phyloP scores from a whole-genome alignment of 37 sponge, comb jelly and placozoan genomes.

The Mnemiopsis leidyi region DNA sequence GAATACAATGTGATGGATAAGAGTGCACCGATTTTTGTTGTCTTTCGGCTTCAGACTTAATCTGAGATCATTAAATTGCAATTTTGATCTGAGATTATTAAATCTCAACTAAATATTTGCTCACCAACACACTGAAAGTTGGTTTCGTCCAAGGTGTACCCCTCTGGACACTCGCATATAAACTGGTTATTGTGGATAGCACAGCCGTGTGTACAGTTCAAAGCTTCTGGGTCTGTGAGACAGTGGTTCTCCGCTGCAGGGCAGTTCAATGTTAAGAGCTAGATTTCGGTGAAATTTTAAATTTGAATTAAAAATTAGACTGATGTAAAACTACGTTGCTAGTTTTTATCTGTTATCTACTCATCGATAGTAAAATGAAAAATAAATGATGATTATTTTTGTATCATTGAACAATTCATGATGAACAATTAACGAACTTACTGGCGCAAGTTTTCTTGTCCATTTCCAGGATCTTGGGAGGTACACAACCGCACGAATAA shows the following conservation, averaged over 20 bases:
- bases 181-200: not conserved
- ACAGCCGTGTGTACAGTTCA: not conserved
- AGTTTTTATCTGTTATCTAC: no score
- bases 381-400: no score
- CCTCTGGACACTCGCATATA: conserved; percentile 35
- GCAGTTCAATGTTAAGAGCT: not conserved
- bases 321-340: no score
- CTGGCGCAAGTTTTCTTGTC: not conserved
- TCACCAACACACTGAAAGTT: not conserved
- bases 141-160: not conserved
- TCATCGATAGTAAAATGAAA: no score
- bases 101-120: no score
- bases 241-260: conserved; percentile 21
- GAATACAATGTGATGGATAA: no score
- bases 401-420: no score
- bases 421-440: no score
- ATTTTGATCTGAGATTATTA: no score
- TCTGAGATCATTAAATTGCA: no score
- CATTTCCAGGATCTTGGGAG: not conserved
- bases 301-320: not conserved
- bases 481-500: not conserved
- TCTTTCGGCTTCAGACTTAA: no score
- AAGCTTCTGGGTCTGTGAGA: not conserved
- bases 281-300: not conserved
- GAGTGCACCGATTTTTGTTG: no score